Conservation (phyloP, 2,888 invertebrate species). For the Sericinus montela region DNA sequence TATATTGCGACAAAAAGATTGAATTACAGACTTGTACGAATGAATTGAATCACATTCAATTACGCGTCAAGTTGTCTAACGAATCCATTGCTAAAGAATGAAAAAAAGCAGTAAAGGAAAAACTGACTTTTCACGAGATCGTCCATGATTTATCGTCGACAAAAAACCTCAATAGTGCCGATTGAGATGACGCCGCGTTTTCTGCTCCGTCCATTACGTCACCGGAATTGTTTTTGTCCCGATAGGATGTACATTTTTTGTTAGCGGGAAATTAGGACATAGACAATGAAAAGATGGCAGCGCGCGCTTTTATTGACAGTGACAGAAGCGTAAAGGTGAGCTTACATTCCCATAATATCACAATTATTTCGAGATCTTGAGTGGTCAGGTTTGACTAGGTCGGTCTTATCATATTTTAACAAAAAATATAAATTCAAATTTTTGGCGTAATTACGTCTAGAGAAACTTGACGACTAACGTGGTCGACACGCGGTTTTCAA, state of each 20-base stretch:
- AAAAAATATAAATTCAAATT: too few relatives aligned
- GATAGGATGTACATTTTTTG: slow-evolving; percentile 7
- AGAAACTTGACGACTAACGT: too few relatives aligned
- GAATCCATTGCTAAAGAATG: slow-evolving; percentile 3
- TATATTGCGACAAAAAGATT: too few relatives aligned
- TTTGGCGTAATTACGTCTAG: too few relatives aligned
- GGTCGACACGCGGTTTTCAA: too few relatives aligned
- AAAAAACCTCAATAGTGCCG: slow-evolving; percentile 7
- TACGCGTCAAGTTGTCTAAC: background rate
- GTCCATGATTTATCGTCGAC: slow-evolving; percentile 12
- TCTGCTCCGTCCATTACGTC: slow-evolving; percentile 4
- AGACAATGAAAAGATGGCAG: background rate
- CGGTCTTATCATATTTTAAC: too few relatives aligned
- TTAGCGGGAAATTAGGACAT: slow-evolving; percentile 12
- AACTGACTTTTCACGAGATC: background rate
- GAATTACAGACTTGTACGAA: background rate
- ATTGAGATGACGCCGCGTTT: slow-evolving; percentile 14
- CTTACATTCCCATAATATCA: background rate
- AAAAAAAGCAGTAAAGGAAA: slow-evolving; percentile 1
- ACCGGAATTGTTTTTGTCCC: slow-evolving; percentile 1
- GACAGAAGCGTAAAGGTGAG: background rate
- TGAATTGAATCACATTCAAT: slow-evolving; percentile 13
- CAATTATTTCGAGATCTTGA: too few relatives aligned
- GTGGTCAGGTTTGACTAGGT: too few relatives aligned
- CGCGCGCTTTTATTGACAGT: background rate